Evolutionary conservation across 2,797 vertebrate genomes (phyloP).

Genomic region (Pempheris klunzingeri): DNA sequence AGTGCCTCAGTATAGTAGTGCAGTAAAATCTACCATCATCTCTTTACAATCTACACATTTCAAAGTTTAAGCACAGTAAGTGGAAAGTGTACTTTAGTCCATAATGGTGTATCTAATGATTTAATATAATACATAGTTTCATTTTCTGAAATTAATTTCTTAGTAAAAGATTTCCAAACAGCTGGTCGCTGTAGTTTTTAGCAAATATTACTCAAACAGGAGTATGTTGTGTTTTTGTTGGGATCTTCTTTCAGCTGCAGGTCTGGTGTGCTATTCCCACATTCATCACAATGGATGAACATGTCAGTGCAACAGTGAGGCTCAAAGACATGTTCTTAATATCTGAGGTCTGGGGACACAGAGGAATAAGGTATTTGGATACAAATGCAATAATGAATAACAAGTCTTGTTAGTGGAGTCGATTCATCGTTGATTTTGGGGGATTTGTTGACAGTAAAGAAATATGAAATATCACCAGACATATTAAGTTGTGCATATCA

Average conservation of each 20-base stretch:
- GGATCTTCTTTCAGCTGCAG: slow-evolving; percentile 1
- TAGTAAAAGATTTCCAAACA: background rate
- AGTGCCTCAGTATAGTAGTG: background rate
- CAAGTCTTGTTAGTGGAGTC: background rate
- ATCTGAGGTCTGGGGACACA: background rate
- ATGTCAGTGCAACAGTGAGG: background rate
- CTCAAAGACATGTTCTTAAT: slow-evolving; percentile 1
- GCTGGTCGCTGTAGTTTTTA: background rate
- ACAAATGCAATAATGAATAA: background rate
- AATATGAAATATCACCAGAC: background rate
- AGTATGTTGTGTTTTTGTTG: background rate
- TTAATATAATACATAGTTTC: background rate
- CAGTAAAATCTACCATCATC: background rate
- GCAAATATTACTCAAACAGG: background rate
- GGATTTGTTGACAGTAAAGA: background rate
- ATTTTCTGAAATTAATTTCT: background rate
- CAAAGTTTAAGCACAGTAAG: background rate
- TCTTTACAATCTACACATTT: slow-evolving; percentile 4
- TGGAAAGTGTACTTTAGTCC: background rate
- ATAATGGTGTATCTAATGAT: background rate
- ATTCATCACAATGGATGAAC: background rate
- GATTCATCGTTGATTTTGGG: background rate
- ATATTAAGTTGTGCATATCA: background rate
- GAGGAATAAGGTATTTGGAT: background rate
- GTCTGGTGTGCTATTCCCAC: background rate